Percentiles rank a stretch among this genome's conserved stretches.
Conservation (phyloP, 2,797 vertebrate species). For the Fringilla coelebs region DNA sequence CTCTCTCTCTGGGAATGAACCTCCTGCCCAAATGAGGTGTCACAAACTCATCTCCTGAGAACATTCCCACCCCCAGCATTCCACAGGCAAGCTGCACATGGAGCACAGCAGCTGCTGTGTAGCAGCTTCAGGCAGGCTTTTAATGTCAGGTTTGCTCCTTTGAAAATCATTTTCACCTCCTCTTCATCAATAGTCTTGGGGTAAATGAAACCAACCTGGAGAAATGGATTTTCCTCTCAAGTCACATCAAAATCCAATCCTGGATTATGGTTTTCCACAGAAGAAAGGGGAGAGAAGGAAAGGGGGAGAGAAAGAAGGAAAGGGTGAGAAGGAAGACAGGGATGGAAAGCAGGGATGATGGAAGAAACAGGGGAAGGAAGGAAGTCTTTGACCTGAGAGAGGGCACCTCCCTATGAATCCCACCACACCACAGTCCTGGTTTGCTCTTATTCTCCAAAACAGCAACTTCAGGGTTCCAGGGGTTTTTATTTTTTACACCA, state of each 20-base stretch:
- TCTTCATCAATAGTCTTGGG: not conserved
- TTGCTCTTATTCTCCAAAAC: not conserved
- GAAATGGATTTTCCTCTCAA: not conserved
- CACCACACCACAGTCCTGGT: rapidly evolving
- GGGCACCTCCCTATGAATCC: not conserved
- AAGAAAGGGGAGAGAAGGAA: too few species aligned
- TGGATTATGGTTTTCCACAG: not conserved
- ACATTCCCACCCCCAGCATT: not conserved
- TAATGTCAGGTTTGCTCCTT: not conserved
- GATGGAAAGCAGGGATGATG: not conserved
- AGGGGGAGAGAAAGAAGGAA: too few species aligned
- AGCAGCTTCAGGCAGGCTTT: not conserved
- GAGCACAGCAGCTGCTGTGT: not conserved
- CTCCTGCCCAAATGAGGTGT: not conserved
- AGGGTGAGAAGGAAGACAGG: not conserved
- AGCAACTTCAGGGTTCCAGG: rapidly evolving
- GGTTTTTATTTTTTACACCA: not conserved
- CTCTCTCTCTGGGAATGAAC: not conserved
- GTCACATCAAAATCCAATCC: not conserved
- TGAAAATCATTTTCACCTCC: not conserved
- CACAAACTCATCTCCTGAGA: not conserved
- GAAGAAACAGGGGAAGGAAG: not conserved
- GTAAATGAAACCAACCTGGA: not conserved
- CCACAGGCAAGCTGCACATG: not conserved
- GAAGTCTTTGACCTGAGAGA: not conserved